These are phyloP conservation scores for Pyrrhia umbra DNA, from an alignment of 2,888 invertebrate genomes.

Conservation along the genomic window DNA sequence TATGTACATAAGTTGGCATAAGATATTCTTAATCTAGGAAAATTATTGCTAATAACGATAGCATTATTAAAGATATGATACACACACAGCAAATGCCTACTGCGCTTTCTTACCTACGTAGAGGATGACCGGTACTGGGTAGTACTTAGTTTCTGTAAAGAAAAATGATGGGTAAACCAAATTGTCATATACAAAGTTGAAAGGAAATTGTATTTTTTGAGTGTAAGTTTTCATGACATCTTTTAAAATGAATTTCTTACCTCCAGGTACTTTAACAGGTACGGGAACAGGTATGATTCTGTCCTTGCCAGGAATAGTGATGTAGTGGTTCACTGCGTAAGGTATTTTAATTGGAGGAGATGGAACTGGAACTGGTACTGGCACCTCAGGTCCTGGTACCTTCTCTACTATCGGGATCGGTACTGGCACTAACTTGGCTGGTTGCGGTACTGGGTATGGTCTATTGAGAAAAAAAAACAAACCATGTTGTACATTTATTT, in stretches of 20 bases:
- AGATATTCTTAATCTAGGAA: too few relatives aligned
- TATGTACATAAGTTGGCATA: too few relatives aligned
- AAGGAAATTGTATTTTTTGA: background rate
- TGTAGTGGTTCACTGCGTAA: conserved; percentile 73
- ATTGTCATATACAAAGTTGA: background rate
- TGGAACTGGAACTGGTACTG: conserved; percentile 71
- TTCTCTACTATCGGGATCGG: conserved; percentile 67
- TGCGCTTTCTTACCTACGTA: conserved; percentile 76
- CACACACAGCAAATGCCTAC: too few relatives aligned
- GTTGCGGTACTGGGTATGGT: conserved; percentile 75
- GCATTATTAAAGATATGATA: too few relatives aligned
- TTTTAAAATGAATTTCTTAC: conserved; percentile 31
- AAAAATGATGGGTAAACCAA: background rate
- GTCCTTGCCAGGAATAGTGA: conserved; percentile 74
- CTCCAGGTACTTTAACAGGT: conserved; percentile 50
- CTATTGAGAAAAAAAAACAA: conserved; percentile 26
- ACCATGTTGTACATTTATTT: background rate
- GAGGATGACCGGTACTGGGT: conserved; percentile 76
- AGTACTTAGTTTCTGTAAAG: conserved; percentile 72
- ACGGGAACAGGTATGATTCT: conserved; percentile 75
- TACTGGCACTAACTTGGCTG: conserved; percentile 65
- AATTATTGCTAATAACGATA: too few relatives aligned
- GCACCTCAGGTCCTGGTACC: conserved; percentile 59
- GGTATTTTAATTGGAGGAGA: conserved; percentile 74
- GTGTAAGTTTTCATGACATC: too few relatives aligned